Conservation (phyloP, 1,140 invertebrate species). For the Papilio glaucus region DNA sequence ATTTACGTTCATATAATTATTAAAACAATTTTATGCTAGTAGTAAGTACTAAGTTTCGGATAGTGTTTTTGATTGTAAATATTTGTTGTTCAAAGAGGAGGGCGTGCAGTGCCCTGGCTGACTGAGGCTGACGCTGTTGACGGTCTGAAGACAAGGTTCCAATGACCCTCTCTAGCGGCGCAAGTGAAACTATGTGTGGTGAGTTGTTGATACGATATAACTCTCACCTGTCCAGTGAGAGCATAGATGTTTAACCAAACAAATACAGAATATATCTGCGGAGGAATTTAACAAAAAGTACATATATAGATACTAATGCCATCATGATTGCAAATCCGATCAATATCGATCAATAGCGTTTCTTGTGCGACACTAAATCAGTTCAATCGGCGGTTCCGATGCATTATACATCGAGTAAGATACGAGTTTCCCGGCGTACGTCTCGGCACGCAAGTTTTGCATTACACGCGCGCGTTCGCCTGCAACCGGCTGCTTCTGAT, state of each 20-base stretch:
- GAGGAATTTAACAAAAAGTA: background rate
- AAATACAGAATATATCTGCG: background rate
- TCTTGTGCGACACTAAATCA: conserved; percentile 39
- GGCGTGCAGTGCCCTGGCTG: too few species aligned
- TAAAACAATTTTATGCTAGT: too few species aligned
- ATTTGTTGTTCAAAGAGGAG: too few species aligned
- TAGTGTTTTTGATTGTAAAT: too few species aligned
- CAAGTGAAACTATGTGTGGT: too few species aligned
- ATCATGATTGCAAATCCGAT: conserved; percentile 18
- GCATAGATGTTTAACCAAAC: background rate
- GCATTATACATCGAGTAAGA: conserved; percentile 74
- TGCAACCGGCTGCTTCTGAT: conserved; percentile 62
- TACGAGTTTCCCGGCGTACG: conserved; percentile 66
- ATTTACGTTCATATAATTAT: too few species aligned
- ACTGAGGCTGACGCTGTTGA: too few species aligned
- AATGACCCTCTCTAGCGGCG: too few species aligned
- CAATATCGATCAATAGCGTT: conserved; percentile 34
- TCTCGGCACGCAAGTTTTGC: conserved; percentile 63
- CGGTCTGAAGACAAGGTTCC: too few species aligned
- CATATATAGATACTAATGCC: background rate
- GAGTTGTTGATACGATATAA: too few species aligned
- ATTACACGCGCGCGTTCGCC: conserved; percentile 68
- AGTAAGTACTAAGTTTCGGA: too few species aligned
- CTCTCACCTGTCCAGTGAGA: background rate
- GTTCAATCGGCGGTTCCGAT: conserved; percentile 51